phyloP scores from a whole-genome alignment of 2,113 vertebrate species.

The Phylloscopus whistleri region DNA sequence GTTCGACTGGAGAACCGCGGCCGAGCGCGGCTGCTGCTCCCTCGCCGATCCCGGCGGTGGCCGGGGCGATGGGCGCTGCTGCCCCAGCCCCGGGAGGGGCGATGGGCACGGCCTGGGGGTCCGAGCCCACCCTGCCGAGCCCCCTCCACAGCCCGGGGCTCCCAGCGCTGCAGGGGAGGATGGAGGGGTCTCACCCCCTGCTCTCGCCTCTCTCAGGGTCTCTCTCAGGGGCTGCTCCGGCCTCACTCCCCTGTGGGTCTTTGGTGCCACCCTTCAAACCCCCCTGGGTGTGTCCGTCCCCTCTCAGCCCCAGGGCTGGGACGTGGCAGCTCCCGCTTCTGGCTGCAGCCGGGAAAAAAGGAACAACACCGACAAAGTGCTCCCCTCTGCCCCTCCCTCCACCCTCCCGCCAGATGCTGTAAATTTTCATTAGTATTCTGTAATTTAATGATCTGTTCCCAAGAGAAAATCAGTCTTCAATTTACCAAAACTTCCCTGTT shows the following conservation, averaged over 20 bases:
- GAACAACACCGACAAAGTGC: not conserved
- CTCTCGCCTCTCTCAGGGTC: fast-evolving
- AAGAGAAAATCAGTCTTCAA: constrained; percentile 36
- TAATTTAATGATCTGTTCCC: constrained; percentile 58
- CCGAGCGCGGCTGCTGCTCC: not conserved
- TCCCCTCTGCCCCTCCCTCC: not conserved
- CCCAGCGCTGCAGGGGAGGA: fast-evolving
- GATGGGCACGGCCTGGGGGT: not conserved
- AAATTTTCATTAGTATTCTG: constrained; percentile 36
- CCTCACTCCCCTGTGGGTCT: fast-evolving
- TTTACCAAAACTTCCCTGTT: constrained; percentile 30
- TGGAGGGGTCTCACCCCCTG: not conserved
- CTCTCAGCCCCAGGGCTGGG: not conserved
- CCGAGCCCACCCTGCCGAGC: not conserved
- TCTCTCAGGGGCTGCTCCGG: not conserved
- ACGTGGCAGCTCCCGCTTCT: not conserved
- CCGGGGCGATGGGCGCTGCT: constrained; percentile 66
- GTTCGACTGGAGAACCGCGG: constrained; percentile 56
- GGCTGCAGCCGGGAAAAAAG: not conserved
- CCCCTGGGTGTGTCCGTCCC: fast-evolving
- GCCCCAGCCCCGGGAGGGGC: not conserved
- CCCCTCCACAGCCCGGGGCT: too few relatives aligned
- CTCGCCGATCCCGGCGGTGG: not conserved
- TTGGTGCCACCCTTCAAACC: too few relatives aligned
- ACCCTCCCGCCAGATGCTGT: not conserved